Evolutionary conservation across 2,113 vertebrate species (phyloP), one percentile per base, ranked within the genome.

Genomic region (Limanda limanda): DNA sequence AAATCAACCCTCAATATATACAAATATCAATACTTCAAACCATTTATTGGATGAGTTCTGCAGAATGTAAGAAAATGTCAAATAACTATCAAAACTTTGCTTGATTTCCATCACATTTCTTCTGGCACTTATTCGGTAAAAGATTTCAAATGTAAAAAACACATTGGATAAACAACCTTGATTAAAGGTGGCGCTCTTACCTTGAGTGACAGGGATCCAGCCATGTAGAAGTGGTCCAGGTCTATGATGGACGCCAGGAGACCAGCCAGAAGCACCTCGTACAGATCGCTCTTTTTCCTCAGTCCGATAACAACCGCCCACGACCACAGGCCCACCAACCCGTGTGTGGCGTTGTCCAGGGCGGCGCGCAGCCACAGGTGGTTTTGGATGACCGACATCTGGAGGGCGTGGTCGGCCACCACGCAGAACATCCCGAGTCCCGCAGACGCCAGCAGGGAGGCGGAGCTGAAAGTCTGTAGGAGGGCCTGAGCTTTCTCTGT

Each of bases 301-400:
- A 98, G 89, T 74, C 98, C 97, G 55, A 95, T 94, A 56, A 99
- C 96, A 24, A 97, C 92, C 0, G 97, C 97, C 98, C 98, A 99
- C 1, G 97, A 98, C 97, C 97, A 99, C 91, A 98, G 93, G 42
- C 97, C 97, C 7, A 99, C 94, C 31, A 96, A 27, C 0, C 95
- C 95, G 0, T 99, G 98, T 1, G 96, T 94, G 1, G 94, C 93
- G 20, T 96, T 99, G 91, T 99, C 98, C 54, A 96, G 92, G 12
- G 94, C 74, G 0, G 96, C 97, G 4, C 96, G 94, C 59, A 97
- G 93, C 98, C 97, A 99, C 82, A 95, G 86, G 74, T 94, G 95
- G 60, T 96, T 93, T 90, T 97, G 97, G 91, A 99, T 91, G 52
- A 94, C 71, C 0, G 96, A 80, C 67, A 96, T 85, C 86, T 95